Evolutionary conservation across 2,113 vertebrate species (phyloP).

Genomic region (Sciurus niger): DNA sequence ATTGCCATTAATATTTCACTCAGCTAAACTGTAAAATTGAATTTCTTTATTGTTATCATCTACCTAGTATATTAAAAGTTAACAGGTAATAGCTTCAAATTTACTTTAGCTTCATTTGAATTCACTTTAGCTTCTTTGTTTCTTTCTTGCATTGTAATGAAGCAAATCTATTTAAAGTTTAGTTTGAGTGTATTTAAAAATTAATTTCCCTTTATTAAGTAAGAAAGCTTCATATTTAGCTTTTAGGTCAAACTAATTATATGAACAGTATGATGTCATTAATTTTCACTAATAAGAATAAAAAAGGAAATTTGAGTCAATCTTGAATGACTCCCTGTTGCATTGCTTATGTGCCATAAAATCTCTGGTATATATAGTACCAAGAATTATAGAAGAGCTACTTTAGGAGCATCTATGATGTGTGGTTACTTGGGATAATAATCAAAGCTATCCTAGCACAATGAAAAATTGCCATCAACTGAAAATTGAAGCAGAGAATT

Average conservation of each 20-base stretch:
- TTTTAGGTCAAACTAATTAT: slow-evolving; percentile 49
- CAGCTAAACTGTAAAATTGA: background rate
- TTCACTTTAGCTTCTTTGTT: slow-evolving; percentile 51
- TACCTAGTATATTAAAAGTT: slow-evolving; percentile 29
- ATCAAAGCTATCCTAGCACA: background rate
- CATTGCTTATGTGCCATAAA: background rate
- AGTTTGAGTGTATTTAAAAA: slow-evolving; percentile 12
- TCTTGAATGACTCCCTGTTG: background rate
- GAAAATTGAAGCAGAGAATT: background rate
- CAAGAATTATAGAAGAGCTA: background rate
- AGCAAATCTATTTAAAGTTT: slow-evolving; percentile 28
- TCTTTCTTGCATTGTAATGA: background rate
- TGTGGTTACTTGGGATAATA: background rate
- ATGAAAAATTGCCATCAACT: background rate
- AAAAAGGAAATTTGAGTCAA: slow-evolving; percentile 1
- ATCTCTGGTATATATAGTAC: background rate
- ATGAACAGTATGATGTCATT: background rate
- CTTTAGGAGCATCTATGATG: background rate
- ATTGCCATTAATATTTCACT: background rate
- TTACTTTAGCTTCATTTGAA: background rate
- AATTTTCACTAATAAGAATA: slow-evolving; percentile 27
- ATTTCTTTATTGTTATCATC: background rate
- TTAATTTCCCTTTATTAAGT: slow-evolving; percentile 11
- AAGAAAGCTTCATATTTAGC: background rate
- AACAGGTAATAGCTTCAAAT: background rate